Conservation (phyloP, 2,113 vertebrate species). For the Oryzias celebensis region DNA sequence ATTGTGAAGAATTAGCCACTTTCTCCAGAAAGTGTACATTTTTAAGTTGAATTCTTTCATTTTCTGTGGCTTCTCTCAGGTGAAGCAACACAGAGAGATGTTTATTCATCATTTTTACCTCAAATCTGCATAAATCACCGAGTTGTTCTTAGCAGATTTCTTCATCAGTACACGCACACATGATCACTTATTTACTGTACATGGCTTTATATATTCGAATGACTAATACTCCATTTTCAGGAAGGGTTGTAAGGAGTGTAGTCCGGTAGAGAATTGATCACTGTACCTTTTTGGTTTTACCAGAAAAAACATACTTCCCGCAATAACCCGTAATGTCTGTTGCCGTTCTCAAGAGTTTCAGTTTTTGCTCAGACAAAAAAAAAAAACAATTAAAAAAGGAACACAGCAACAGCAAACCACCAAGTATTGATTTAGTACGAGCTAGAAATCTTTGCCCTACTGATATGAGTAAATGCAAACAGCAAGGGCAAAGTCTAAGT, state of each 20-base stretch:
- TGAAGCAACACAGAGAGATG: too few species aligned
- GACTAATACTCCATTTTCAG: conserved; percentile 49
- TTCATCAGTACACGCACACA: neutral
- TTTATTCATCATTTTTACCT: conserved; percentile 12
- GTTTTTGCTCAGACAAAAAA: neutral
- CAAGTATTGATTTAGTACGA: conserved; percentile 18
- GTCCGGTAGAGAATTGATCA: conserved; percentile 3
- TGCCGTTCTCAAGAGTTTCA: neutral
- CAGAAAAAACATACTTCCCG: conserved; percentile 41
- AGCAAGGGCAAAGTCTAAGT: neutral
- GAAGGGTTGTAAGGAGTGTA: conserved; percentile 34
- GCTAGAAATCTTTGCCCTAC: conserved; percentile 18
- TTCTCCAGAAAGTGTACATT: neutral
- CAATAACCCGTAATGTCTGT: conserved; percentile 30
- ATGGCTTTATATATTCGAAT: conserved; percentile 22
- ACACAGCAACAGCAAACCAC: neutral
- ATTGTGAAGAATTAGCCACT: neutral
- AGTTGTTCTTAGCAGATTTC: neutral
- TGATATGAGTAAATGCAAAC: conserved; percentile 9
- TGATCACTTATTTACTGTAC: conserved; percentile 20
- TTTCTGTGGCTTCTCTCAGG: neutral
- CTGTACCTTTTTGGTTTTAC: conserved; percentile 23
- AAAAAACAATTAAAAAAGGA: neutral
- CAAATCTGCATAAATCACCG: neutral
- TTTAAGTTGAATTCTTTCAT: neutral